Conservation (phyloP, 2,113 vertebrate species). For the Sus scrofa region T2T-Sscrofa CM000813.6:79232501-79233000, state of each 20-base stretch:
- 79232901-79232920: not conserved
- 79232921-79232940: not conserved
- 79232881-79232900: slow-evolving; percentile 53
- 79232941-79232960: not conserved
- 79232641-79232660: no score
- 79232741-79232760: not conserved
- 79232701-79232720: not conserved
- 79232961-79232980: not conserved
- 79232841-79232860: slow-evolving; percentile 66
- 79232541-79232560: slow-evolving; percentile 83
- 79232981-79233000: not conserved
- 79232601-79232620: not conserved
- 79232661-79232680: slow-evolving; percentile 67
- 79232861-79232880: slow-evolving; percentile 78
- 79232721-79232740: not conserved
- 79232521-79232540: slow-evolving; percentile 84
- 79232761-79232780: slow-evolving; percentile 69
- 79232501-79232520: slow-evolving; percentile 52
- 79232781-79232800: not conserved
- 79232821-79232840: not conserved
- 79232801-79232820: not conserved
- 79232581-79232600: slow-evolving; percentile 84
- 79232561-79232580: slow-evolving; percentile 48
- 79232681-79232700: not conserved
- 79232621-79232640: not conserved